Evolutionary conservation across 2,113 vertebrate species (phyloP).

Genomic region (Monopterus albus): DNA sequence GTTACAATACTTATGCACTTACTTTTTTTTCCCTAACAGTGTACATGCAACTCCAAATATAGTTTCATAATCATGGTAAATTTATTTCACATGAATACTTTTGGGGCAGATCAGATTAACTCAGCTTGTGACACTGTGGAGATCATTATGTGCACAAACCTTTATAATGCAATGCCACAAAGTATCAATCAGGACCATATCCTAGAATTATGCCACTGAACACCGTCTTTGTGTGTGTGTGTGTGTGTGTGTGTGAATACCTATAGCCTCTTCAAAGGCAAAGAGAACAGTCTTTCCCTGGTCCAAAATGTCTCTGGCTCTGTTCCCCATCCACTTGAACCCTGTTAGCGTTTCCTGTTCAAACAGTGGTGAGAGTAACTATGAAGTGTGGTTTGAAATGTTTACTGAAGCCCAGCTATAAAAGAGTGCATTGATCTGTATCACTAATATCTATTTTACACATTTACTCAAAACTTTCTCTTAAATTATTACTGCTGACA

Average conservation of each 20-base stretch:
- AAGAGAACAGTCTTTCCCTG: slow-evolving; percentile 93
- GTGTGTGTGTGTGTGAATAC: slow-evolving; percentile 73
- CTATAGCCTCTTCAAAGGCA: slow-evolving; percentile 98
- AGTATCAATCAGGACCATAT: not conserved
- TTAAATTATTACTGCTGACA: no score
- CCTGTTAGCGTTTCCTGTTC: slow-evolving; percentile 95
- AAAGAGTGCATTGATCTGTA: not conserved
- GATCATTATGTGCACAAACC: not conserved
- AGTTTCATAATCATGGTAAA: not conserved
- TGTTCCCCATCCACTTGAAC: slow-evolving; percentile 99
- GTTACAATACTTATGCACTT: no score
- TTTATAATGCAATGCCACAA: not conserved
- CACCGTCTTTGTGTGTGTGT: slow-evolving; percentile 7
- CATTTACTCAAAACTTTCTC: no score
- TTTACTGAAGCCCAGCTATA: not conserved
- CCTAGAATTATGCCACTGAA: no score
- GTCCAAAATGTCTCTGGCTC: slow-evolving; percentile 90
- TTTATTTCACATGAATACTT: slow-evolving; percentile 9
- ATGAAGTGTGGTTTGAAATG: slow-evolving; percentile 4
- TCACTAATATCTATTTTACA: not conserved
- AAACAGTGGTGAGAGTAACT: slow-evolving; percentile 19
- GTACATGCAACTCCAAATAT: no score
- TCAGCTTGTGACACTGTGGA: not conserved
- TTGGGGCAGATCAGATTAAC: not conserved
- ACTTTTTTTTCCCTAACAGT: no score